These are phyloP conservation scores for Platerodrilus igneus DNA, from an alignment of 2,888 invertebrate genomes.

Conservation along the genomic window DNA sequence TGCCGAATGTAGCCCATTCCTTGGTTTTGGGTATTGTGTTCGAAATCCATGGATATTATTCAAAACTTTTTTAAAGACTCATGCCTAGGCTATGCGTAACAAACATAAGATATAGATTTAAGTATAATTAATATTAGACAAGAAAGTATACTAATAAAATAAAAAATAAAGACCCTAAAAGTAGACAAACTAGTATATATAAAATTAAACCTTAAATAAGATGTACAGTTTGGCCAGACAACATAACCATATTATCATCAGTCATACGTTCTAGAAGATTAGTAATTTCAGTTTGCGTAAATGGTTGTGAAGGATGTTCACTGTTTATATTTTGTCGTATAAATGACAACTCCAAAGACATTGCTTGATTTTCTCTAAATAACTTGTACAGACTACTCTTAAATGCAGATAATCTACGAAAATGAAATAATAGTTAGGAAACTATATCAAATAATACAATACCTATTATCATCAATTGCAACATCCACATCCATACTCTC, in stretches of 20 bases:
- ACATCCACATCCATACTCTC: conserved; percentile 33
- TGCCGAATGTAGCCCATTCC: too few species aligned
- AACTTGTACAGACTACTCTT: conserved; percentile 67
- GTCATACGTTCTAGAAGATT: conserved; percentile 81
- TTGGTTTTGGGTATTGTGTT: too few species aligned
- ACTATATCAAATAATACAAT: background rate
- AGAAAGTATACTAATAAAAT: too few species aligned
- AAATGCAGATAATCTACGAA: conserved; percentile 60
- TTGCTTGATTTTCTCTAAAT: conserved; percentile 73
- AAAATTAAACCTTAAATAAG: conserved; percentile 73
- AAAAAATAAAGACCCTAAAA: too few species aligned
- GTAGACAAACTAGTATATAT: too few species aligned
- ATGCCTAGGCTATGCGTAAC: too few species aligned
- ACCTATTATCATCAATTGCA: conserved; percentile 24
- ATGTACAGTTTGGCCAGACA: conserved; percentile 78
- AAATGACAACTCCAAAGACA: conserved; percentile 64
- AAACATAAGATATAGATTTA: too few species aligned
- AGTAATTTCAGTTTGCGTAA: conserved; percentile 64
- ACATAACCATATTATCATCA: conserved; percentile 88
- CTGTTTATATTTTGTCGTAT: conserved; percentile 64
- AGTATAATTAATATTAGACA: too few species aligned
- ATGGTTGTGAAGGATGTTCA: conserved; percentile 56
- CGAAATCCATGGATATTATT: too few species aligned
- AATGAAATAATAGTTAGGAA: background rate
- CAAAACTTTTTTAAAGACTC: too few species aligned